Base-by-base conservation (phyloP, 2,888 invertebrate genomes). In the Nezara viridula region DNA sequence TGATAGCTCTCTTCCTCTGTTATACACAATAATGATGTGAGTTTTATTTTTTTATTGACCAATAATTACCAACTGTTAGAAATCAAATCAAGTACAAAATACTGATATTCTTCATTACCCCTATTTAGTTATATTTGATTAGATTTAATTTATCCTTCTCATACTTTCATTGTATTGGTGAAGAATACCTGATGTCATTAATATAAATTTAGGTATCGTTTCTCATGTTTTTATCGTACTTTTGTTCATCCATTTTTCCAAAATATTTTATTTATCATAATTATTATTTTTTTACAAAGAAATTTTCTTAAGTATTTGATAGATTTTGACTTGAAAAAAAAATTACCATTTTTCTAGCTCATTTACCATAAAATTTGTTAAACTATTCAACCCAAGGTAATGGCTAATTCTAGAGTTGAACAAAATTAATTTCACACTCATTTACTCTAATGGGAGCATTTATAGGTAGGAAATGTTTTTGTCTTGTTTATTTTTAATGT, bases 1-100 rank as follows among this genome's bases (percentile, higher is more conserved):
- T 73, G 73, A 88, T 88, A 60, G 66, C 73, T 88, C 88, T 66
- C 88, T 73, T 55, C 88, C 88, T 73, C 60, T 73, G 55, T 88
- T 27, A 32, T 73, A 66, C 88, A 88, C 88, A 66, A 73, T 47
- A 66, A 88, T 55, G n/a, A 88, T 73, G 88, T 88, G 88, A 88
- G 88, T 88, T 88, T 88, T 88, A 24, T 86, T 86, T 88, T n/a
- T 86, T 86, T 50, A 85, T 85, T 44, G 85, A 47, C 85, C 44
- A 85, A 86, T 50, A 40, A 86, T 88, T 88, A 73, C 73, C 88
- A 88, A 88, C 66, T 44, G 47, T 88, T 55, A n/a, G 16, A 55
- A 55, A 86, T 86, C 37, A 86, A 86, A 55, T 86, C 86, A 86
- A 86, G 19, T 86, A 19, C 21, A 49, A 55, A 50, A 7, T 86